phyloP scores from a whole-genome alignment of 2,113 vertebrate species.

The Triplophysa tibetana region DNA sequence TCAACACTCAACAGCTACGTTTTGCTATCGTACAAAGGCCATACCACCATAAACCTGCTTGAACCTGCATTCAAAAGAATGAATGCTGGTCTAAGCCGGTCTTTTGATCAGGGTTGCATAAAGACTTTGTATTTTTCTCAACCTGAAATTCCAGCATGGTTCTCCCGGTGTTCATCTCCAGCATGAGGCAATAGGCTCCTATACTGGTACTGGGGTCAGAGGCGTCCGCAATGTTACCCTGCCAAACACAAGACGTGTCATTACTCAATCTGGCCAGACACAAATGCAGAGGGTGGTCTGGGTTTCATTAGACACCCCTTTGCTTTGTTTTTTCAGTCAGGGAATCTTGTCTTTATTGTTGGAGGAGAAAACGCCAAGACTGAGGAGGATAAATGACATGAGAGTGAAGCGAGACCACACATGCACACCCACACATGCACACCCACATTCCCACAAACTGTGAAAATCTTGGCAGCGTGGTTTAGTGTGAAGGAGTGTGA shows the following conservation, averaged over 20 bases:
- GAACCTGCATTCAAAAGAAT: background rate
- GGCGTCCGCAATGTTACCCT: conserved; percentile 82
- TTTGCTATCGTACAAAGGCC: background rate
- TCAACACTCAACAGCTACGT: background rate
- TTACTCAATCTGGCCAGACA: conserved; percentile 34
- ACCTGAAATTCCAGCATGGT: conserved; percentile 95
- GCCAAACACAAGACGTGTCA: conserved; percentile 41
- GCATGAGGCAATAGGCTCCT: conserved; percentile 84
- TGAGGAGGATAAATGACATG: conserved; percentile 43
- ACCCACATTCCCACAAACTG: conserved; percentile 29
- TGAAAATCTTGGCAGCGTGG: background rate
- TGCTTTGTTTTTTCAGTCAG: conserved; percentile 39
- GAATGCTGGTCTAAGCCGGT: background rate
- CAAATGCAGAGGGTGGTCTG: conserved; percentile 43
- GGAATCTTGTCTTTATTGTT: conserved; percentile 44
- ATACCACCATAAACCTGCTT: background rate
- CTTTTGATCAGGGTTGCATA: background rate
- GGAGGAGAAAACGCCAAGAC: conserved; percentile 44
- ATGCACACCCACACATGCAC: conserved; percentile 37
- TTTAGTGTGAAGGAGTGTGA: background rate
- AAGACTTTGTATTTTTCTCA: conserved; percentile 39
- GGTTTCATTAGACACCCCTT: conserved; percentile 28
- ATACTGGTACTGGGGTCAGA: conserved; percentile 85
- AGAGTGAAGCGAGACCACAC: conserved; percentile 45
- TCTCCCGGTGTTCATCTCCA: conserved; percentile 82